Evolutionary conservation across 2,888 invertebrate genomes (phyloP).

Genomic region (Melipona bicolor): DNA sequence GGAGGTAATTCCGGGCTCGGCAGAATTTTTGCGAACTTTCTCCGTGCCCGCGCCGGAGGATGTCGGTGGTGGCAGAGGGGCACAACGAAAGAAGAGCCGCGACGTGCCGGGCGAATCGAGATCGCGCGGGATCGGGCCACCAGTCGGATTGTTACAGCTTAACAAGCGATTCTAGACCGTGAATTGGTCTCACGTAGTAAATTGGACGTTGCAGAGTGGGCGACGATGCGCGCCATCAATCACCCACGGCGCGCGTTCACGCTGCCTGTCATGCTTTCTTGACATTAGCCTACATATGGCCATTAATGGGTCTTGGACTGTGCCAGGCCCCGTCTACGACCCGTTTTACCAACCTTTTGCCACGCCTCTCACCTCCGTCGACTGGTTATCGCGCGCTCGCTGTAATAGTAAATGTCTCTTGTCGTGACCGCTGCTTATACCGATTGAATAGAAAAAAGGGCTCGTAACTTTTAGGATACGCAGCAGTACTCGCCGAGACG

Average conservation of each 20-base stretch:
- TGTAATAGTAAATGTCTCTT: slow-evolving; percentile 66
- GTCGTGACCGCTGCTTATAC: slow-evolving; percentile 50
- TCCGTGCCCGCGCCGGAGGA: background rate
- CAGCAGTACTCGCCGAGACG: too few species aligned
- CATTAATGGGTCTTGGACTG: slow-evolving; percentile 60
- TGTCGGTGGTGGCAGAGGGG: background rate
- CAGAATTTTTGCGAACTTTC: slow-evolving; percentile 46
- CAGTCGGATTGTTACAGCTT: slow-evolving; percentile 6
- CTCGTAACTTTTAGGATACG: too few species aligned
- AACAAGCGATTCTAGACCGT: slow-evolving; percentile 31
- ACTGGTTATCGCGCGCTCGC: slow-evolving; percentile 56
- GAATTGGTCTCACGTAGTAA: slow-evolving; percentile 57
- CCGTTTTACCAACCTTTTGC: slow-evolving; percentile 62
- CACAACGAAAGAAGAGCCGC: background rate
- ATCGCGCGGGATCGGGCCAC: background rate
- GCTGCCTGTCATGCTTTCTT: slow-evolving; percentile 77
- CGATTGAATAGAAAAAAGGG: background rate
- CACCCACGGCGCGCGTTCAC: slow-evolving; percentile 68
- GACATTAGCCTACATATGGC: slow-evolving; percentile 79
- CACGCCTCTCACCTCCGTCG: slow-evolving; percentile 64
- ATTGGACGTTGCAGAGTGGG: slow-evolving; percentile 67
- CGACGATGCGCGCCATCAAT: slow-evolving; percentile 78
- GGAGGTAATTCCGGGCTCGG: slow-evolving; percentile 5
- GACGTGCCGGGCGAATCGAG: background rate
- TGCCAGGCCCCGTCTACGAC: slow-evolving; percentile 30